Percentiles rank a stretch among this genome's conserved stretches.
phyloP scores from a whole-genome alignment of 2,888 invertebrate genomes.

The Caenorhabditis sp. region DNA sequence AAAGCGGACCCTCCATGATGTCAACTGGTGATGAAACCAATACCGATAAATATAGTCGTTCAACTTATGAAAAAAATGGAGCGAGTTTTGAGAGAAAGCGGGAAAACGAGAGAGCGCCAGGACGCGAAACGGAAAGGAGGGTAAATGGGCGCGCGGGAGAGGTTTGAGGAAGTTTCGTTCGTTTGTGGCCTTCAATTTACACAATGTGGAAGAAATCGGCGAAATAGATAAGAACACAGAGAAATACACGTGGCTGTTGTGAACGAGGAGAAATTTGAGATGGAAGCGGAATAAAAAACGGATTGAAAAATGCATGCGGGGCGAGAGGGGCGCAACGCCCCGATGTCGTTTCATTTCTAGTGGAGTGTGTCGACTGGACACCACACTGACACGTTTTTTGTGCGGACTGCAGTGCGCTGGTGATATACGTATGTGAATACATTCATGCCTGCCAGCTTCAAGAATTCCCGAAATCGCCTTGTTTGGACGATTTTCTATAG shows the following conservation, averaged over 20 bases:
- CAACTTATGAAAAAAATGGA: conserved; percentile 35
- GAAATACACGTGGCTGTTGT: conserved; percentile 36
- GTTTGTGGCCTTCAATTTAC: conserved; percentile 18
- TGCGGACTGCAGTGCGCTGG: conserved; percentile 27
- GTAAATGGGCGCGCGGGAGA: conserved; percentile 51
- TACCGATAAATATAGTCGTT: background rate
- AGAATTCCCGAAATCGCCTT: too few relatives aligned
- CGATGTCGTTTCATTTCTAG: conserved; percentile 2
- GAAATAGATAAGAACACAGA: conserved; percentile 21
- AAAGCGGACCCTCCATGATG: conserved; percentile 91
- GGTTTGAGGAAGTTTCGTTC: conserved; percentile 38
- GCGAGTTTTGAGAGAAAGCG: conserved; percentile 9
- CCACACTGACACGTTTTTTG: conserved; percentile 54
- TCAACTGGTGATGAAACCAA: conserved; percentile 19
- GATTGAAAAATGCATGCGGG: conserved; percentile 17
- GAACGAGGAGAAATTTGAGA: conserved; percentile 10
- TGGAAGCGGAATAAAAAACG: background rate
- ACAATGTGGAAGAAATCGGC: conserved; percentile 27
- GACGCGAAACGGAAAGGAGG: conserved; percentile 38
- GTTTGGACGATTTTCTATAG: too few relatives aligned
- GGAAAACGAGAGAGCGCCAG: conserved; percentile 39
- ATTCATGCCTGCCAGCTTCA: background rate
- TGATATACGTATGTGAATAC: conserved; percentile 41
- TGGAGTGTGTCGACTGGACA: conserved; percentile 36
- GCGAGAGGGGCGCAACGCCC: conserved; percentile 33